Evolutionary conservation across 2,888 invertebrate genomes (phyloP).

Genomic region (Platycheirus albimanus): DNA sequence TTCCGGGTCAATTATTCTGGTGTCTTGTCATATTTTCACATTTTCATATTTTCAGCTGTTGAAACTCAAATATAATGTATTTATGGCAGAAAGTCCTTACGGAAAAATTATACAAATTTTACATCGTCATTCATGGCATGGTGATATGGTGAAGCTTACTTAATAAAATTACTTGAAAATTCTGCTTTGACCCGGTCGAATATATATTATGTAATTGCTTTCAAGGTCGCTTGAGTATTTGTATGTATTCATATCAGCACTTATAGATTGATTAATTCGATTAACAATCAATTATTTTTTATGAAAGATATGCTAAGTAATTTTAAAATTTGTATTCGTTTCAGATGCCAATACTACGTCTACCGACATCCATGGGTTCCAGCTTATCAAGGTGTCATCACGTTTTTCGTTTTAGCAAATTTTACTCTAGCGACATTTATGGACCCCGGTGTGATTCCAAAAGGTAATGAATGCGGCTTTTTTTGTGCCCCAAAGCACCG

Average conservation of each 20-base stretch:
- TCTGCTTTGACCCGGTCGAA: too few species aligned
- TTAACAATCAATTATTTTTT: constrained; percentile 36
- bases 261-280: constrained; percentile 44
- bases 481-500: background rate
- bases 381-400: constrained; percentile 95
- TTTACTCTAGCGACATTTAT: constrained; percentile 99
- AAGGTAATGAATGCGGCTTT: constrained; percentile 86
- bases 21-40: constrained; percentile 57
- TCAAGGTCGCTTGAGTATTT: too few species aligned
- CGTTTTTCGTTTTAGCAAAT: constrained; percentile 98
- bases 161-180: too few species aligned
- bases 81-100: constrained; percentile 30
- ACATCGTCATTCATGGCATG: constrained; percentile 1
- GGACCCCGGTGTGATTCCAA: constrained; percentile 99
- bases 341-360: constrained; percentile 94
- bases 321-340: constrained; percentile 75
- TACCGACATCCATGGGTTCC: constrained; percentile 94
- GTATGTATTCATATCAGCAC: too few species aligned
- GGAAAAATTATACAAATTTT: constrained; percentile 21
- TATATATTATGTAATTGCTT: background rate
- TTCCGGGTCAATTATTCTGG: constrained; percentile 73
- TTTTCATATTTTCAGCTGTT: constrained; percentile 44
- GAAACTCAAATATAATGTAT: constrained; percentile 45
- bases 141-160: too few species aligned
- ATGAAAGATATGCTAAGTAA: background rate